Conservation (phyloP, 2,113 vertebrate species). For the Smithornis capensis region DNA sequence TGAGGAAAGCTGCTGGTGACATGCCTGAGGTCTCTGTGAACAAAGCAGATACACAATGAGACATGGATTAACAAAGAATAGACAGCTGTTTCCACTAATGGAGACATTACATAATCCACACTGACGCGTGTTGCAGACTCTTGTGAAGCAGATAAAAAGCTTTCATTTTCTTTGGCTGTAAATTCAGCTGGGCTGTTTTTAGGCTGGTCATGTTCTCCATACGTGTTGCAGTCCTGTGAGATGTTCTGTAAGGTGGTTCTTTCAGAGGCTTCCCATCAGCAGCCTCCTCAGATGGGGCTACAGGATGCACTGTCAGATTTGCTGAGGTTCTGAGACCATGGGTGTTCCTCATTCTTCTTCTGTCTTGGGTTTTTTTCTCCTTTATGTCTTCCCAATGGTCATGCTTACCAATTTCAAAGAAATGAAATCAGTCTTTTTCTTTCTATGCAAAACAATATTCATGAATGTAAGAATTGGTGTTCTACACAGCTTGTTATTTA, state of each 20-base stretch:
- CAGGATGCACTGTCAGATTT: not conserved
- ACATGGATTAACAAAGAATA: not conserved
- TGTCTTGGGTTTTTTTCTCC: rapidly evolving
- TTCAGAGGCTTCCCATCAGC: not conserved
- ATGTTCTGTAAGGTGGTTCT: not conserved
- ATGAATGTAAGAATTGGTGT: not conserved
- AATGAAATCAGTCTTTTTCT: not conserved
- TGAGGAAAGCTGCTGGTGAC: not conserved
- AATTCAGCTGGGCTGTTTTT: not conserved
- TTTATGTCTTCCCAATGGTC: not conserved
- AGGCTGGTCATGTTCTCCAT: not conserved
- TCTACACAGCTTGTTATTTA: not conserved
- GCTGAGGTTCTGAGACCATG: not conserved
- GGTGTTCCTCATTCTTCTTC: not conserved
- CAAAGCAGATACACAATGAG: slow-evolving; percentile 9
- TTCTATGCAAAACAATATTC: not conserved
- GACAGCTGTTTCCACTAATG: slow-evolving; percentile 35
- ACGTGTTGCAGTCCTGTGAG: rapidly evolving
- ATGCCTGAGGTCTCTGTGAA: not conserved
- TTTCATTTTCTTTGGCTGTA: not conserved
- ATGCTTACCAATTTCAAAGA: not conserved
- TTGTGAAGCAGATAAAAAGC: not conserved
- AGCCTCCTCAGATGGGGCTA: not conserved
- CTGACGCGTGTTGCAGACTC: not conserved
- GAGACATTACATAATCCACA: slow-evolving; percentile 24